Percentiles rank a stretch among this genome's conserved stretches.
Conservation (phyloP, 2,888 invertebrate species). For the Cybosia mesomella region DNA sequence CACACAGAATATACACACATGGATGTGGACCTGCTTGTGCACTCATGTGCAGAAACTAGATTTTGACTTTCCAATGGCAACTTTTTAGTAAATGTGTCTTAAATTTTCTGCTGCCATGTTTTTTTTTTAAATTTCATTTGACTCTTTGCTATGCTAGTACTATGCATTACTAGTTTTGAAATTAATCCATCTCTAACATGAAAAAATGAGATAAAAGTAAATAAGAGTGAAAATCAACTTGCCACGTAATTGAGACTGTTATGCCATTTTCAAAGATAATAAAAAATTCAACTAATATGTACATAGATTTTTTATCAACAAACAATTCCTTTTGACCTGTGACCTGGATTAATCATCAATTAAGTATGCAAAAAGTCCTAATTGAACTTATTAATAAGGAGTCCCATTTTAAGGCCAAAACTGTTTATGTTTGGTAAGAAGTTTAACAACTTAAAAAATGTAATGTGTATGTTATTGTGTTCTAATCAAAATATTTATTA, state of each 20-base stretch:
- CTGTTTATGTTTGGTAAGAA: background rate
- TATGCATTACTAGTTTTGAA: no score
- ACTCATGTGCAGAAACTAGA: constrained; percentile 49
- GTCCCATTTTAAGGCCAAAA: background rate
- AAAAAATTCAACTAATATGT: no score
- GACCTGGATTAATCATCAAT: background rate
- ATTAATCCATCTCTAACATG: background rate
- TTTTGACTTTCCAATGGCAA: constrained; percentile 54
- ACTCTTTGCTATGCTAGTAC: background rate
- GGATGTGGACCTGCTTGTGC: constrained; percentile 46
- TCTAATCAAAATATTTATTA: background rate
- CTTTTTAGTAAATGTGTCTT: constrained; percentile 44
- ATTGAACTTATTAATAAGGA: background rate
- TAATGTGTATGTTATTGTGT: background rate
- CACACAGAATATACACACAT: constrained; percentile 36
- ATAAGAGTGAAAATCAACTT: background rate
- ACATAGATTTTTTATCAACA: background rate
- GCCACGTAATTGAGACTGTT: background rate
- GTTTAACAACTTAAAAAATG: background rate
- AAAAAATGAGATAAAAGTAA: background rate
- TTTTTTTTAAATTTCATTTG: constrained; percentile 14
- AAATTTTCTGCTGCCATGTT: constrained; percentile 47
- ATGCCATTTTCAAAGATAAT: no score
- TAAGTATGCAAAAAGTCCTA: background rate
- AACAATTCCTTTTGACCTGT: background rate